phyloP scores from a whole-genome alignment of 2,797 vertebrate genomes.

The Erethizon dorsatum region DNA sequence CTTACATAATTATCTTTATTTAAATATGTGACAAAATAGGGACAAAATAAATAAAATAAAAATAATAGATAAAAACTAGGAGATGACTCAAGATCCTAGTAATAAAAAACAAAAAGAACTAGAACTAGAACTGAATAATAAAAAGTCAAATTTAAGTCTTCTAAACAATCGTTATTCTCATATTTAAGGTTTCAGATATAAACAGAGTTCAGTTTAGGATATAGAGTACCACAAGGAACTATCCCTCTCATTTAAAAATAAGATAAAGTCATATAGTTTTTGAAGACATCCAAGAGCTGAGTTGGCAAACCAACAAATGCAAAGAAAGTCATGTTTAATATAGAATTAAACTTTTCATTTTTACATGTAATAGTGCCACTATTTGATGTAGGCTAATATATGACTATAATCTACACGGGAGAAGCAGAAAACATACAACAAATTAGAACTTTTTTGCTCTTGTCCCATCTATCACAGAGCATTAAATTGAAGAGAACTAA shows the following conservation, averaged over 20 bases:
- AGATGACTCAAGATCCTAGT: conserved; percentile 18
- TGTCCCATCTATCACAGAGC: conserved; percentile 3
- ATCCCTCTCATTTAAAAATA: neutral
- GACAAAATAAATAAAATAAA: neutral
- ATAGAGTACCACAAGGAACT: neutral
- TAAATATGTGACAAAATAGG: neutral
- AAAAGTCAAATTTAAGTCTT: conserved; percentile 23
- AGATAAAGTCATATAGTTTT: neutral
- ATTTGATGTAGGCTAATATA: conserved; percentile 27
- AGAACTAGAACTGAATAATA: conserved; percentile 1
- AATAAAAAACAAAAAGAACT: conserved; percentile 35
- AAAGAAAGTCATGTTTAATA: conserved; percentile 54
- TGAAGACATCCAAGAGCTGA: neutral
- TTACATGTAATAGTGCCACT: neutral
- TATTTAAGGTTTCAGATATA: neutral
- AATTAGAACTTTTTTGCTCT: conserved; percentile 39
- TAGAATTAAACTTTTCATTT: conserved; percentile 39
- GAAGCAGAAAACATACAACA: conserved; percentile 32
- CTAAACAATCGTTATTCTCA: neutral
- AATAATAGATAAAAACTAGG: conserved; percentile 15
- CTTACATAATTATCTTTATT: conserved; percentile 43
- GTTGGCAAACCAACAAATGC: conserved; percentile 17
- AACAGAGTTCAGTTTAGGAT: neutral
- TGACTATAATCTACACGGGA: neutral
- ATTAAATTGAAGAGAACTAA: conserved; percentile 49